Evolutionary conservation across 2,888 invertebrate genomes (phyloP).

Genomic region (Andricus curvator): DNA sequence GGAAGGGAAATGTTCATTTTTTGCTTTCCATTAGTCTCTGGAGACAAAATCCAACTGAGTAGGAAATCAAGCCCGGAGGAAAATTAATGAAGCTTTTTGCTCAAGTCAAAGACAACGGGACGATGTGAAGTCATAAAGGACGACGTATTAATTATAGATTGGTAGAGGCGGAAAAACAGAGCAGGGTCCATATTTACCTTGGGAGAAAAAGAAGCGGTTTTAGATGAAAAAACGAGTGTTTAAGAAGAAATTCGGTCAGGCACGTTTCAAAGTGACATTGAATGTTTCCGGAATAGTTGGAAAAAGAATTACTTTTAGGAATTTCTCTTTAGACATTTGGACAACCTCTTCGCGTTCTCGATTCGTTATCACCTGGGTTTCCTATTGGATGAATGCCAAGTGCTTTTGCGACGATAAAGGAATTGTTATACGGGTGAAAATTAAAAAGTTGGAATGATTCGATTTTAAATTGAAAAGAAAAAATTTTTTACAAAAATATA

Average conservation of each 20-base stretch:
- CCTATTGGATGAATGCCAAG: not conserved
- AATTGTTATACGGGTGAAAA: not conserved
- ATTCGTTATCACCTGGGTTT: not conserved
- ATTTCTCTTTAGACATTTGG: not conserved
- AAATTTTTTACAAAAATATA: too few species aligned
- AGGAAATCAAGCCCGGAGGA: slow-evolving; percentile 28
- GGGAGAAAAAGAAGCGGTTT: not conserved
- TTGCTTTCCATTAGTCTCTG: not conserved
- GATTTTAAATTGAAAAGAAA: too few species aligned
- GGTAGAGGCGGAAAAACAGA: not conserved
- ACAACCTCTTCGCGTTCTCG: not conserved
- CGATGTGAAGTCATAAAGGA: not conserved
- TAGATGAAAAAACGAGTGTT: slow-evolving; percentile 13
- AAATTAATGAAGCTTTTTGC: slow-evolving; percentile 39
- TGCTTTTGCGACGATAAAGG: not conserved
- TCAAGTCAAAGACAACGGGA: not conserved
- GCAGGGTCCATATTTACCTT: slow-evolving; percentile 11
- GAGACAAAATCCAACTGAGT: slow-evolving; percentile 25
- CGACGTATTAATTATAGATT: slow-evolving; percentile 37
- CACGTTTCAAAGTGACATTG: not conserved
- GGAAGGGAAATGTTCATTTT: not conserved
- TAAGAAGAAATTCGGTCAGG: slow-evolving; percentile 6
- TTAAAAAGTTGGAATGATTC: too few species aligned
- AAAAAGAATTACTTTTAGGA: not conserved
- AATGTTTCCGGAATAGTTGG: not conserved